Conservation (phyloP, 1,140 invertebrate genomes). For the Neodiprion virginianus region DNA sequence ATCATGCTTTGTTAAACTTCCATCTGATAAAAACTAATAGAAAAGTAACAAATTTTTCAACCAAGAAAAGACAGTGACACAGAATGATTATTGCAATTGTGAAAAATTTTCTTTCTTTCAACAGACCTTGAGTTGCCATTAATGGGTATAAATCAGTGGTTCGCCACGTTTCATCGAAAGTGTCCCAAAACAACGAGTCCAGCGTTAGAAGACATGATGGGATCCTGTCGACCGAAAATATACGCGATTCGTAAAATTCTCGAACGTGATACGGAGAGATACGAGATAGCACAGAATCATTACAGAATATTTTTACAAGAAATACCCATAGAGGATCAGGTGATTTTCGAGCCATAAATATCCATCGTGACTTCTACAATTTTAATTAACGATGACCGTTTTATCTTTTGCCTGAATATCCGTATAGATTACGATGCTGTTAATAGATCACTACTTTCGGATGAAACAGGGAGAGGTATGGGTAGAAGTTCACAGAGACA, state of each 20-base stretch:
- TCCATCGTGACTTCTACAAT: no score
- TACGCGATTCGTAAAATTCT: conserved; percentile 42
- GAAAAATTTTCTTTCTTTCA: background rate
- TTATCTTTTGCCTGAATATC: no score
- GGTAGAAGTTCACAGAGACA: conserved; percentile 38
- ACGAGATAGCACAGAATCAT: conserved; percentile 31
- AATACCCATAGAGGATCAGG: conserved; percentile 39
- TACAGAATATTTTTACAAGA: conserved; percentile 38
- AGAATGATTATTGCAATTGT: background rate
- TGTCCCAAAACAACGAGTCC: conserved; percentile 29
- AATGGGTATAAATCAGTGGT: conserved; percentile 39
- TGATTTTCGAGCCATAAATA: conserved; percentile 18
- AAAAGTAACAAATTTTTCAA: background rate
- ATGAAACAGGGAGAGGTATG: conserved; percentile 45
- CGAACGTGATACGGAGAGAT: conserved; percentile 29
- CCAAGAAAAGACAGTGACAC: background rate
- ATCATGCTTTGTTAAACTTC: no score
- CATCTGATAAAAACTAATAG: background rate
- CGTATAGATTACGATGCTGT: conserved; percentile 39
- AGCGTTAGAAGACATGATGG: conserved; percentile 36
- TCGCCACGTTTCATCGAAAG: conserved; percentile 32
- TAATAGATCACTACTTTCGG: conserved; percentile 38
- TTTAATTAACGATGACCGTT: no score
- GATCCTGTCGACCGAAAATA: conserved; percentile 45
- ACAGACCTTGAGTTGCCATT: conserved; percentile 38